Conservation (phyloP, 2,113 vertebrate species). For the Oryzias javanicus region DNA sequence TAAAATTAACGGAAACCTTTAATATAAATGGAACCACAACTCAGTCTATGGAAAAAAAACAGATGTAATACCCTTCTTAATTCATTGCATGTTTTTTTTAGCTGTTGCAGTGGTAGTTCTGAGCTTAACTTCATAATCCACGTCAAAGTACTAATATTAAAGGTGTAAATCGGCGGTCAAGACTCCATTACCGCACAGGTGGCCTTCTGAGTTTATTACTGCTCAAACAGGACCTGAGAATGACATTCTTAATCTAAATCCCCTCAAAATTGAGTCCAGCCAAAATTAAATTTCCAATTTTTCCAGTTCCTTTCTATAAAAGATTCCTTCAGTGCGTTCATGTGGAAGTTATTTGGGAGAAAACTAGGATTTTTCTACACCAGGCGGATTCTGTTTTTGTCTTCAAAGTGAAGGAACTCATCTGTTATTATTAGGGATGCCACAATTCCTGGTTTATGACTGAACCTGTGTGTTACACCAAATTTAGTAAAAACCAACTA, state of each 20-base stretch:
- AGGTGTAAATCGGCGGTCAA: conserved; percentile 30
- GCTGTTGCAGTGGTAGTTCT: conserved; percentile 29
- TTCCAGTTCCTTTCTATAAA: conserved; percentile 27
- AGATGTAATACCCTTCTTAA: neutral
- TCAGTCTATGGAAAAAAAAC: too few species aligned
- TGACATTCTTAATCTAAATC: conserved; percentile 24
- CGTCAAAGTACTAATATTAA: conserved; percentile 42
- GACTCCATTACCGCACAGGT: conserved; percentile 30
- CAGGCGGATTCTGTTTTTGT: too few species aligned
- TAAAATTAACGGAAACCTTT: too few species aligned
- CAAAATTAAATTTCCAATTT: conserved; percentile 52
- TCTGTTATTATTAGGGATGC: too few species aligned
- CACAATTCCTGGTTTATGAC: too few species aligned
- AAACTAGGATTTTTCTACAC: conserved; percentile 37
- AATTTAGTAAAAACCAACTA: too few species aligned
- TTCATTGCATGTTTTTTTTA: conserved; percentile 6
- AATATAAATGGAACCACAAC: too few species aligned
- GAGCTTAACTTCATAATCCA: conserved; percentile 44
- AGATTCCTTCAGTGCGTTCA: conserved; percentile 22
- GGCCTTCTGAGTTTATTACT: conserved; percentile 24
- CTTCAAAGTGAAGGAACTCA: too few species aligned
- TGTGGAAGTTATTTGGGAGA: conserved; percentile 58
- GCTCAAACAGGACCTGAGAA: conserved; percentile 2
- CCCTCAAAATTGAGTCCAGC: conserved; percentile 35
- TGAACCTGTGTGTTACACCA: too few species aligned